These are phyloP conservation scores for Gallinago solitaria DNA, from an alignment of 2,797 vertebrate species.

Conservation along the genomic window DNA sequence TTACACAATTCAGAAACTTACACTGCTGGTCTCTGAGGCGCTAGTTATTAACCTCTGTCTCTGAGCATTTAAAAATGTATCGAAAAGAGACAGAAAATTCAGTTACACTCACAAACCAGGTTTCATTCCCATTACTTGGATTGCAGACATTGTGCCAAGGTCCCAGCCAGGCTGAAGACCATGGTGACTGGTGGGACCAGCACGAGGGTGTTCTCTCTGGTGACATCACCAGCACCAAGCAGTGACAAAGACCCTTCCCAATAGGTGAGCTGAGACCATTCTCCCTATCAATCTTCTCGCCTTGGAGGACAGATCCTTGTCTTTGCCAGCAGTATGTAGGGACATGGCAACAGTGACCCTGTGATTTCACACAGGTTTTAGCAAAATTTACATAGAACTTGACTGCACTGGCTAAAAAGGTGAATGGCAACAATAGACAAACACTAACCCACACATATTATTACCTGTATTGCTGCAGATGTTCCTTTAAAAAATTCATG, in stretches of 20 bases:
- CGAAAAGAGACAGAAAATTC: not conserved
- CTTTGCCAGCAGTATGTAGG: not conserved
- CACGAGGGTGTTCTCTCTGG: not conserved
- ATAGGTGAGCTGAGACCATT: not conserved
- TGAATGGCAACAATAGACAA: no score
- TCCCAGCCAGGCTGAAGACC: not conserved
- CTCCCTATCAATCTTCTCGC: not conserved
- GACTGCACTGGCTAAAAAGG: no score
- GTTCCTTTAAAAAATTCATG: no score
- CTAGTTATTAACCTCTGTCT: not conserved
- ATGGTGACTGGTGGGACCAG: fast-evolving
- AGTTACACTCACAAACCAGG: not conserved
- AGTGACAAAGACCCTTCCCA: no score
- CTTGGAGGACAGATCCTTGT: not conserved
- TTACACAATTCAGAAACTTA: not conserved
- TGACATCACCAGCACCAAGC: fast-evolving
- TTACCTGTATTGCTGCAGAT: no score
- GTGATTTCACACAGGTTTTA: no score
- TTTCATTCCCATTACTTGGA: not conserved
- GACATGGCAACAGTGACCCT: not conserved
- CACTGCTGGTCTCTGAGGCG: fast-evolving
- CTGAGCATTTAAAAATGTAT: not conserved
- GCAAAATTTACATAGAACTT: no score
- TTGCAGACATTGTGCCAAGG: fast-evolving
- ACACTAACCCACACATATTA: no score